These are phyloP conservation scores for Trematocara variabile DNA, from an alignment of 2,113 vertebrate species.

Conservation along the genomic window DNA sequence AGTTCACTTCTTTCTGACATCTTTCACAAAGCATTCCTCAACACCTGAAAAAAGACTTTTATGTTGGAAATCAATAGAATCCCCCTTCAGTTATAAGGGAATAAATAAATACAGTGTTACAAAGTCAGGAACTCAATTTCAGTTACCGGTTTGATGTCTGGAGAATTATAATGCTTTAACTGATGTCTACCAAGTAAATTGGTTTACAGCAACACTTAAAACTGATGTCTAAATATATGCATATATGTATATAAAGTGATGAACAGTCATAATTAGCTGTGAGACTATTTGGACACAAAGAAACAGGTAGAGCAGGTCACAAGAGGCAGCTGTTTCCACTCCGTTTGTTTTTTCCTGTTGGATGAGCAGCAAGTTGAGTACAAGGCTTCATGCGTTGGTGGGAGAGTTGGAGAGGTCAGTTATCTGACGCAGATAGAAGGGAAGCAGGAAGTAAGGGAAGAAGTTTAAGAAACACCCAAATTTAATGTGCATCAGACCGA, in stretches of 20 bases:
- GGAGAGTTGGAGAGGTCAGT: slow-evolving; percentile 16
- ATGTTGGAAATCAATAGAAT: neutral
- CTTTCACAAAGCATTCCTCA: neutral
- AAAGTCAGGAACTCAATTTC: neutral
- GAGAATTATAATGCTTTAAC: neutral
- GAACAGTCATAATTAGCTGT: neutral
- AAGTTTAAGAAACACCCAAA: neutral
- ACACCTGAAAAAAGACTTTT: neutral
- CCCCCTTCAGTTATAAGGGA: neutral
- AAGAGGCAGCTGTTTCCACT: slow-evolving; percentile 16
- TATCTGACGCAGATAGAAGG: slow-evolving; percentile 22
- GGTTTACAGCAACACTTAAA: neutral
- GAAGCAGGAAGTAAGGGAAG: slow-evolving; percentile 10
- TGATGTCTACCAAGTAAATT: neutral
- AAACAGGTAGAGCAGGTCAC: slow-evolving; percentile 25
- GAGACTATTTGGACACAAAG: neutral
- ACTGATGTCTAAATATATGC: neutral
- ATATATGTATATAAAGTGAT: neutral
- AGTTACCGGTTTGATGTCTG: neutral
- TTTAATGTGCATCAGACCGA: neutral
- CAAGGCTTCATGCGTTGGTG: neutral
- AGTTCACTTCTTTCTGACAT: neutral
- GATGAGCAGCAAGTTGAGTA: slow-evolving; percentile 20
- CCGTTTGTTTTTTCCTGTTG: slow-evolving; percentile 57
- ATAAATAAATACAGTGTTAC: neutral